Conservation (phyloP, 2,113 vertebrate species). For the Neolamprologus sp. region DNA sequence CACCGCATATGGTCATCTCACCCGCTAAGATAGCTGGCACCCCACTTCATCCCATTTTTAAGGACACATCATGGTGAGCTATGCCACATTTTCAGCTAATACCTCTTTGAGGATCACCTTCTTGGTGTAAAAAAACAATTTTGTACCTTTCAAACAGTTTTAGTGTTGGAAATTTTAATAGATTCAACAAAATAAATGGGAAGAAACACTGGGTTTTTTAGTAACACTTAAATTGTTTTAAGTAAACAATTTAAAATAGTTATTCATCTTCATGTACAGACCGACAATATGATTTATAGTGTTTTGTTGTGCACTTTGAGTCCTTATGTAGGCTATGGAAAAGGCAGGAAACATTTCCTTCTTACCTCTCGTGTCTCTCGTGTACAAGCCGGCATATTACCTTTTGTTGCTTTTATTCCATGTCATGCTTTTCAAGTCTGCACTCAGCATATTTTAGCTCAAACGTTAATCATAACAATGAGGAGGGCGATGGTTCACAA, state of each 20-base stretch:
- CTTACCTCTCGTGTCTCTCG: background rate
- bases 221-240: background rate
- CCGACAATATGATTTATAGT: constrained; percentile 55
- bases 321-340: background rate
- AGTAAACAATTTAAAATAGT: background rate
- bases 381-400: background rate
- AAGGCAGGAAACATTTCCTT: background rate
- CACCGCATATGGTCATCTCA: background rate
- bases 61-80: background rate
- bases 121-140: background rate
- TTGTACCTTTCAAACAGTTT: background rate
- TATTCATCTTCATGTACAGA: constrained; percentile 2
- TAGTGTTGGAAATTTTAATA: background rate
- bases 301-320: constrained; percentile 21
- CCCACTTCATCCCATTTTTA: background rate
- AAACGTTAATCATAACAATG: constrained; percentile 5
- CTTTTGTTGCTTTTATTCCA: constrained; percentile 19
- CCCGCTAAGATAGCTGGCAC: background rate
- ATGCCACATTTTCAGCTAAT: background rate
- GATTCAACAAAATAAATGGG: background rate
- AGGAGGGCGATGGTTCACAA: background rate
- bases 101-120: background rate
- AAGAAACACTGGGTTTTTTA: background rate
- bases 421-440: background rate
- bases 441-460: background rate